Conservation (phyloP, 2,797 vertebrate species). For the Rhinatrema bivittatum region DNA sequence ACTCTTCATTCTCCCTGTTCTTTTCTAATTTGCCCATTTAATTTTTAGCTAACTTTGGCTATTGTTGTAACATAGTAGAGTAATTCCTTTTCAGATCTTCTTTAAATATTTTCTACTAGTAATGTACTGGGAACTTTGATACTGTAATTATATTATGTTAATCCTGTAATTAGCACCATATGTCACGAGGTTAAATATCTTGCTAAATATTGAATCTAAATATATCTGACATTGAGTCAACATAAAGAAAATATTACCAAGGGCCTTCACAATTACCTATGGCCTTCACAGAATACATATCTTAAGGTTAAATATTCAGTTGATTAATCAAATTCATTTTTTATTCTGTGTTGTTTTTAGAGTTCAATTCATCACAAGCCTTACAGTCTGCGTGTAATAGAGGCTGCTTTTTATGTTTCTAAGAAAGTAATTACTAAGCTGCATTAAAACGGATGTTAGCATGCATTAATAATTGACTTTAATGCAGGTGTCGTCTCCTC, state of each 20-base stretch:
- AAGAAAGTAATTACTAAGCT: no score
- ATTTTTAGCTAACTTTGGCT: conserved; percentile 40
- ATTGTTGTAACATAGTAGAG: conserved; percentile 44
- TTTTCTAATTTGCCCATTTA: conserved; percentile 42
- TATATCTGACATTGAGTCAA: conserved; percentile 34
- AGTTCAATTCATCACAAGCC: no score
- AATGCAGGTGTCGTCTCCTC: no score
- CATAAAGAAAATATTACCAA: conserved; percentile 27
- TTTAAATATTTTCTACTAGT: conserved; percentile 28
- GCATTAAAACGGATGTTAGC: no score
- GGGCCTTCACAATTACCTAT: no score
- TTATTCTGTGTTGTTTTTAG: conserved; percentile 35
- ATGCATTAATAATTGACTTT: no score
- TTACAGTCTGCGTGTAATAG: no score
- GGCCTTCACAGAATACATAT: no score
- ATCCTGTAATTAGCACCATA: conserved; percentile 45
- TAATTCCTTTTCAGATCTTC: conserved; percentile 39
- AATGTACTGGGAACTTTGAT: conserved; percentile 29
- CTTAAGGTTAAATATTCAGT: conserved; percentile 23
- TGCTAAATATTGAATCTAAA: conserved; percentile 47
- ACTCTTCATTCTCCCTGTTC: background rate
- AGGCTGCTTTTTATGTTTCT: no score
- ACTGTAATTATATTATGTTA: conserved; percentile 33
- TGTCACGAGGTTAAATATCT: conserved; percentile 45
- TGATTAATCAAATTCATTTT: conserved; percentile 10